Conservation (phyloP, 2,888 invertebrate species). For the Vandiemenella viatica region DNA sequence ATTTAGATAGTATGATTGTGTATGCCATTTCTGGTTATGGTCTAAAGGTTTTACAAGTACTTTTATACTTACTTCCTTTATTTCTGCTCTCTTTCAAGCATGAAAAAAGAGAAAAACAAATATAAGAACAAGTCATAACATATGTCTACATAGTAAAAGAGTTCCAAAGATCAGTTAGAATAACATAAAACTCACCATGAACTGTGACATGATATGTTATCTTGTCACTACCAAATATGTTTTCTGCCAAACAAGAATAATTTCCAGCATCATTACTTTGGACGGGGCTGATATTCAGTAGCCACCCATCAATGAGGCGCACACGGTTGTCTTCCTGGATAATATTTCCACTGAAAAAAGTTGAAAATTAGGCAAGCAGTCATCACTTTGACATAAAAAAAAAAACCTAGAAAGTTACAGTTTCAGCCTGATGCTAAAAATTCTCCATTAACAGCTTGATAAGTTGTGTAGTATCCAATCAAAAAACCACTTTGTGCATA, state of each 20-base stretch:
- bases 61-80: constrained; percentile 10
- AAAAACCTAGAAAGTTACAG: too few relatives aligned
- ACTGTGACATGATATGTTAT: constrained; percentile 22
- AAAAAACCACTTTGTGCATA: too few relatives aligned
- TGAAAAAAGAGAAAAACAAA: constrained; percentile 1
- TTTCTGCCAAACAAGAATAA: constrained; percentile 71
- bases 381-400: too few relatives aligned
- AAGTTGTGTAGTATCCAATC: too few relatives aligned
- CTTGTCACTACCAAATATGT: constrained; percentile 24
- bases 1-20: too few relatives aligned
- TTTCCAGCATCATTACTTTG: constrained; percentile 75
- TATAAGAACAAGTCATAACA: background rate
- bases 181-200: constrained; percentile 8
- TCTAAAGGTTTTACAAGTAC: too few relatives aligned
- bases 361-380: too few relatives aligned
- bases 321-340: constrained; percentile 7
- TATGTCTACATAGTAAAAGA: too few relatives aligned
- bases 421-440: too few relatives aligned
- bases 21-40: too few relatives aligned
- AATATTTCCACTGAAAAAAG: constrained; percentile 6
- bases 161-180: too few relatives aligned
- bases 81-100: constrained; percentile 9
- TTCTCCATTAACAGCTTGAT: too few relatives aligned
- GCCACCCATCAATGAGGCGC: constrained; percentile 21
- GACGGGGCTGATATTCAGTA: constrained; percentile 28